Base-by-base conservation (phyloP, 2,888 invertebrate genomes). In the Sphaerophoria rueppellii region DNA sequence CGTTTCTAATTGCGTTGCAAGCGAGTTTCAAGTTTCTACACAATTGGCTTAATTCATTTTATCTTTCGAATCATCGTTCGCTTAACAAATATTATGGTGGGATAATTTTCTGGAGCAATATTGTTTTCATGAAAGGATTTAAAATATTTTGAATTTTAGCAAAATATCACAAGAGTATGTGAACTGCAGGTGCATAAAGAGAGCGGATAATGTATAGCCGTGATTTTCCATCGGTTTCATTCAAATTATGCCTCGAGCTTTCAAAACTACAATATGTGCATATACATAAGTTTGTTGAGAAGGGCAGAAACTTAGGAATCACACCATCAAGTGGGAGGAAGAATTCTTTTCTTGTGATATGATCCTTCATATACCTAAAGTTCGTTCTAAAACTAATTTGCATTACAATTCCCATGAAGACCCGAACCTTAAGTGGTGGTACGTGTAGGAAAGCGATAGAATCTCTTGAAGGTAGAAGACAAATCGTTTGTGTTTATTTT, bases 401-500 rank as follows among this genome's bases (percentile, higher is more conserved):
- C 82, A 83, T 79, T 70, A 67, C 71, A 79, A 83, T 83, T 78
- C 52, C n/a, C 16, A 54, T 43, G 35, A 14, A 6, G 50, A 32
- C 9, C 34, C 34, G 24, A 24, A 24, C 24, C 24, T 24, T 24
- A 24, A 24, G 24, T 67, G 14, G 12, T 37, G 50, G 34, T 9
- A 9, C 4, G 14, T 11, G 7, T 43, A 11, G 11, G 24, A 7
- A 34, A 54, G 11, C 40, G 43, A 46, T 12, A 12, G 37, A 9
- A 5, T 63, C 5, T 46, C 24, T 6, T 35, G 34, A 11, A 54
- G 50, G 75, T 55, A 71, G 48, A 72, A 80, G 83, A 83, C 75
- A 72, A 80, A 83, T 71, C 83, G 75, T 80, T 83, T 83, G 76
- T 83, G 83, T 80, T 85, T 85, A 85, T 85, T 85, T 85, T 75